Base-by-base conservation (phyloP, 1,140 invertebrate species). In the Ceratosolen solmsi region DNA sequence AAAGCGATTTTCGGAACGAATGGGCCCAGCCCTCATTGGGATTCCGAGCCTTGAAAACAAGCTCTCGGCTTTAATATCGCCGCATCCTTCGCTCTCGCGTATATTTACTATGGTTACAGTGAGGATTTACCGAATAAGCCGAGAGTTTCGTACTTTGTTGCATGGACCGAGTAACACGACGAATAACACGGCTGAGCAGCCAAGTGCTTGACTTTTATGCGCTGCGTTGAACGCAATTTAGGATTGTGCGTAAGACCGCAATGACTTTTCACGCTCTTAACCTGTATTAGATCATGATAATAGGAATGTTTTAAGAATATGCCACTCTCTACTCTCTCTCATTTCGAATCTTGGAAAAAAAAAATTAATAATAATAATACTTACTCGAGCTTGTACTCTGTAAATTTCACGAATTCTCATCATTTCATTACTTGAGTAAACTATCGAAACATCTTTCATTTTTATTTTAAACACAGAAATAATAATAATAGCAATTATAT, bases 91-190 rank as follows among this genome's bases (percentile, higher is more conserved):
- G 27, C 0, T 13, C 11, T 60, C 8, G 25, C 68, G n/a, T 46
- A 27, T 46, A 71, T 49, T 72, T 27, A 41, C n/a, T n/a, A 2
- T 25, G 20, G 9, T 38, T n/a, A 17, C 1, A 25, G 33, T 2
- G 15, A 20, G n/a, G 70, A 46, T 72, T 72, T 17, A 20, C 20
- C 25, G 70, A 72, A 72, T 72, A 72, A 72, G 25, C 70, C 70
- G 11, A 30, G 25, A 49, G 70, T 27, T 68, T 51, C 22, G 41
- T 72, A 72, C 8, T 72, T 72, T 72, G 70, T 72, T 17, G 70
- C 38, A 25, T 7, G 70, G 17, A 25, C 70, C 41, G n/a, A 49
- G n/a, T n/a, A 72, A 72, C 70, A 49, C 25, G 25, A 20, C 2
- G 25, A 51, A 70, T 41, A 41, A 70, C 65, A 70, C 0, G 15